Evolutionary conservation across 2,113 vertebrate genomes (phyloP).

Genomic region (Piprites chloris): DNA sequence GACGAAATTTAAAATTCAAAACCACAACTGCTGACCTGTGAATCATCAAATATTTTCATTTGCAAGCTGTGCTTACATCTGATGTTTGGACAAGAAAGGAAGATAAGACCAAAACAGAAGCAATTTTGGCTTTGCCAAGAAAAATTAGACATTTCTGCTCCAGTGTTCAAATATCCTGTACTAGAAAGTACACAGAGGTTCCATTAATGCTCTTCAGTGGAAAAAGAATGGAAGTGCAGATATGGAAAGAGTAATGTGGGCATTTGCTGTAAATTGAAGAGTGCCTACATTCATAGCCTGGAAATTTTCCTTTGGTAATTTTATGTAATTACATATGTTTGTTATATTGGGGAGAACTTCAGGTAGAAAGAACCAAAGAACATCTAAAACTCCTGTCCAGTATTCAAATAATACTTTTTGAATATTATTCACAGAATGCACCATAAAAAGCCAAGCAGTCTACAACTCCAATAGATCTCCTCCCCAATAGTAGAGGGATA

Average conservation of each 20-base stretch:
- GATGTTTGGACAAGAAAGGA: neutral
- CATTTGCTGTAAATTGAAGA: neutral
- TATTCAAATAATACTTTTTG: neutral
- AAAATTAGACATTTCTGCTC: neutral
- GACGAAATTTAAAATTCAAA: neutral
- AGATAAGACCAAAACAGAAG: neutral
- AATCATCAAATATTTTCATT: slow-evolving; percentile 18
- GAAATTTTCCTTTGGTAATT: neutral
- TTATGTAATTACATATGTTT: neutral
- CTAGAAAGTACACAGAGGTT: neutral
- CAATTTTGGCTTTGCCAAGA: neutral
- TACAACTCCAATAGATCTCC: neutral
- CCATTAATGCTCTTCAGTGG: neutral
- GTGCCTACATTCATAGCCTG: neutral
- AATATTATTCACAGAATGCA: neutral
- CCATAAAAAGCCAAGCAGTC: neutral
- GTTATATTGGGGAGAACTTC: accelerated
- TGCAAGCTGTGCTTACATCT: neutral
- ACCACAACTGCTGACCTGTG: neutral
- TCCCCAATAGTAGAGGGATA: neutral
- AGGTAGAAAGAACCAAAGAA: neutral
- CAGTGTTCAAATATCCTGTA: neutral
- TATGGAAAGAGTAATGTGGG: neutral
- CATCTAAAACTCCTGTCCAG: neutral
- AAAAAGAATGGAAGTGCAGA: neutral